Percentiles rank a stretch among this genome's conserved stretches.
Evolutionary conservation across 2,888 invertebrate species (phyloP).

Genomic region (Craniophora ligustri): DNA sequence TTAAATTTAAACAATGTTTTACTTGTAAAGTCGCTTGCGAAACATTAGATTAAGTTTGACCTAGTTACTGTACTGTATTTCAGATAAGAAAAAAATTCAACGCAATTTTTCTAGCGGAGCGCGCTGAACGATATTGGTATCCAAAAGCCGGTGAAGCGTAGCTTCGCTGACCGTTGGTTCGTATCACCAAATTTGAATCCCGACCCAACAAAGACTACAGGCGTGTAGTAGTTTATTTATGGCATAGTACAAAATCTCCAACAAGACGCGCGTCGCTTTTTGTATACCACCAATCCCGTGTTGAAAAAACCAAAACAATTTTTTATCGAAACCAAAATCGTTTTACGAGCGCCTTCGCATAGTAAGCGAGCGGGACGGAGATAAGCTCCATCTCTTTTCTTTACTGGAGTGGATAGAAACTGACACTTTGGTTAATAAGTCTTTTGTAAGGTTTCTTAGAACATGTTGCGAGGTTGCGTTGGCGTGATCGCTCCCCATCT

Average conservation of each 20-base stretch:
- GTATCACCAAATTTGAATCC: conserved; percentile 75
- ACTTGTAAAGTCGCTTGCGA: conserved; percentile 59
- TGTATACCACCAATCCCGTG: conserved; percentile 64
- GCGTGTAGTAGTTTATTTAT: conserved; percentile 82
- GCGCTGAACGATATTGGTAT: conserved; percentile 41
- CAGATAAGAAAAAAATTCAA: conserved; percentile 78
- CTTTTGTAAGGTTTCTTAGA: conserved; percentile 79
- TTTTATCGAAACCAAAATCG: conserved; percentile 80
- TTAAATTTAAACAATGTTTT: conserved; percentile 34
- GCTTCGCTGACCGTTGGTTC: conserved; percentile 73
- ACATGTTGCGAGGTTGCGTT: conserved; percentile 65
- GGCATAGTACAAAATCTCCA: conserved; percentile 79
- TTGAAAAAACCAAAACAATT: conserved; percentile 86
- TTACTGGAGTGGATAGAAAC: conserved; percentile 69
- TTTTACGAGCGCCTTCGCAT: conserved; percentile 85
- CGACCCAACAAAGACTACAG: conserved; percentile 70
- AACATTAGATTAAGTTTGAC: conserved; percentile 76
- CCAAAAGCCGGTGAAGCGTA: conserved; percentile 55
- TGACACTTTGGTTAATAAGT: conserved; percentile 76
- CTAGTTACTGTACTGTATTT: conserved; percentile 64
- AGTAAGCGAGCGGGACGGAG: conserved; percentile 76
- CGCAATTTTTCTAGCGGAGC: conserved; percentile 65
- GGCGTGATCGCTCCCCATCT: conserved; percentile 65
- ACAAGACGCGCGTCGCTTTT: conserved; percentile 74
- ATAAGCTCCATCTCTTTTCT: conserved; percentile 59